Conservation (phyloP, 2,113 vertebrate genomes). For the Syngnathus typhle region DNA sequence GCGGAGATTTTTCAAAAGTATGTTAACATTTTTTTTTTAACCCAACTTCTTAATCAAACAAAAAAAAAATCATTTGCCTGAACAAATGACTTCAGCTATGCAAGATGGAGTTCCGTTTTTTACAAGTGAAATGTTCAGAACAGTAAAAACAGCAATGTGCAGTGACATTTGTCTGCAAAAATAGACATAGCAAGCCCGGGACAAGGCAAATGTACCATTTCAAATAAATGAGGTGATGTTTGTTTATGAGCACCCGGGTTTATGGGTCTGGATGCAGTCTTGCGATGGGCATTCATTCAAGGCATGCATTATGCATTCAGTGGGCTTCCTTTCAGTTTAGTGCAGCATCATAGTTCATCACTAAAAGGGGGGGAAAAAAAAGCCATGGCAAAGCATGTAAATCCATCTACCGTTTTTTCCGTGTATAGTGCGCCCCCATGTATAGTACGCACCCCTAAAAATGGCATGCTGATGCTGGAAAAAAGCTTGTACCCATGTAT, state of each 20-base stretch:
- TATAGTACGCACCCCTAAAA: too few relatives aligned
- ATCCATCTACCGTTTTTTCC: too few relatives aligned
- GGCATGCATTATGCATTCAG: slow-evolving; percentile 49
- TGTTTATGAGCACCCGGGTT: slow-evolving; percentile 24
- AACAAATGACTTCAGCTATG: slow-evolving; percentile 21
- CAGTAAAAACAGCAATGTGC: background rate
- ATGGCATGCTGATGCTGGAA: too few relatives aligned
- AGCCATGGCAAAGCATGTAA: slow-evolving; percentile 43
- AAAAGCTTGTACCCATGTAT: too few relatives aligned
- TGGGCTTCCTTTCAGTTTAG: slow-evolving; percentile 38
- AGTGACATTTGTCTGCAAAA: background rate
- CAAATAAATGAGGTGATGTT: slow-evolving; percentile 39
- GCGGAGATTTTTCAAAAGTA: background rate
- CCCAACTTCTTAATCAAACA: slow-evolving; percentile 14
- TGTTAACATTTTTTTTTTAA: slow-evolving; percentile 10
- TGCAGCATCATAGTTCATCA: slow-evolving; percentile 44
- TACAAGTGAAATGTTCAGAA: background rate
- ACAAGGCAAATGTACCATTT: slow-evolving; percentile 11
- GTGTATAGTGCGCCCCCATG: too few relatives aligned
- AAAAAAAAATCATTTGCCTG: slow-evolving; percentile 4
- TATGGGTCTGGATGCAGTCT: slow-evolving; percentile 21
- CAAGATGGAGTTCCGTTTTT: slow-evolving; percentile 1
- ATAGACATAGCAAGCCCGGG: background rate
- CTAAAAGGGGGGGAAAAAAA: slow-evolving; percentile 31
- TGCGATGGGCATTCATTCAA: slow-evolving; percentile 33